phyloP scores from a whole-genome alignment of 1,140 invertebrate species.

The Gryllus bimaculatus region DNA sequence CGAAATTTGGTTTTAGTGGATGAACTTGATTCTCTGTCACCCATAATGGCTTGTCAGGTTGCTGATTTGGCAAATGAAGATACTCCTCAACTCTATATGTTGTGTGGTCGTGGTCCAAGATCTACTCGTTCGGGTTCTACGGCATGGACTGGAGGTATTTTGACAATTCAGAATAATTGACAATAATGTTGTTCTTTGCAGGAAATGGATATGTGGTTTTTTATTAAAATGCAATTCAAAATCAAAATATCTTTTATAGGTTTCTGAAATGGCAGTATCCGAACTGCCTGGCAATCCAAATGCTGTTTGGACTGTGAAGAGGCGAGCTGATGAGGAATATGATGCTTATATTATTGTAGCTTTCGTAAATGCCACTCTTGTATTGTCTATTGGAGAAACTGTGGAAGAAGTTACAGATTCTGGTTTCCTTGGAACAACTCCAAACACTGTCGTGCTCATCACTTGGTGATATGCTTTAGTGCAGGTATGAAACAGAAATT shows the following conservation, averaged over 20 bases:
- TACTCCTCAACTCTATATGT: conserved; percentile 93
- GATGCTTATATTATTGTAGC: conserved; percentile 99
- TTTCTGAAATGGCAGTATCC: conserved; percentile 98
- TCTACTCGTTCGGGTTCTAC: conserved; percentile 85
- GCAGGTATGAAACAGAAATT: conserved; percentile 54
- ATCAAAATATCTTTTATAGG: not conserved
- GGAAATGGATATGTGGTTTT: not conserved
- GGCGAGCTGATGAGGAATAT: conserved; percentile 92
- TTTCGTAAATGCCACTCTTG: conserved; percentile 98
- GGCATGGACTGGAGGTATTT: conserved; percentile 82
- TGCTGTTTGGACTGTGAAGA: conserved; percentile 98
- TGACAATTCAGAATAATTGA: conserved; percentile 34
- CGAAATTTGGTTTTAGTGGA: conserved; percentile 96
- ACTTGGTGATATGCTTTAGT: conserved; percentile 93
- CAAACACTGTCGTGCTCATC: conserved; percentile 94
- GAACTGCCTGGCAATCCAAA: conserved; percentile 98
- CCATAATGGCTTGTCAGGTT: conserved; percentile 81
- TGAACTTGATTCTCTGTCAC: conserved; percentile 94
- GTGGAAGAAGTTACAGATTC: conserved; percentile 99
- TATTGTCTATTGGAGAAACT: conserved; percentile 98
- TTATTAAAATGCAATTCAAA: not conserved
- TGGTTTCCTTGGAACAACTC: conserved; percentile 96
- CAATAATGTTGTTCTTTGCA: not conserved
- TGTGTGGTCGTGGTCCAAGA: conserved; percentile 89
- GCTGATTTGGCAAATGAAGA: conserved; percentile 83